Evolutionary conservation across 2,888 invertebrate species (phyloP), one percentile per base, ranked within the genome.

Genomic region (Xestia xanthographa): DNA sequence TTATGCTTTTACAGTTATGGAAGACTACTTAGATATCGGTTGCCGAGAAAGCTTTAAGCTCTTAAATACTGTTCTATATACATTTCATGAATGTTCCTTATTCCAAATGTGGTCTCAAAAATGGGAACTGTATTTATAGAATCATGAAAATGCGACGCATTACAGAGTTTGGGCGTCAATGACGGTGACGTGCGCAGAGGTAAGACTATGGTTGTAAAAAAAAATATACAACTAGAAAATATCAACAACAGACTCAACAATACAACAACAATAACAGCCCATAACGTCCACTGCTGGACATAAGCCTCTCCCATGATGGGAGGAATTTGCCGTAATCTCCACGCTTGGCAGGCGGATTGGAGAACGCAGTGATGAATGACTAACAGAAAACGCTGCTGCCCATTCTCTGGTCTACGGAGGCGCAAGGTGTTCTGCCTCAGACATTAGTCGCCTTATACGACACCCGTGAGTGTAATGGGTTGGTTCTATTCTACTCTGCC

Each of bases 1-100:
- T n/a, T 58, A 17, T 65, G 20, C 56, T 70, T 80, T 63, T 65
- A 67, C 48, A 71, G 56, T 69, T 63, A 63, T 38, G n/a, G 43
- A 2, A 56, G 56, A n/a, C 41, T 68, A 65, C 53, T 65, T 60
- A 66, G 29, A 67, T 14, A 62, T 11, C 20, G n/a, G n/a, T 50
- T 56, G 22, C 63, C 9, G 4, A 53, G 26, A 45, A 48, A 26
- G n/a, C 26, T 79, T 71, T 53, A 62, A 63, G 43, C 14, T 71
- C 29, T n/a, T 53, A 62, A 34, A 60, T 1, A 60, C 50, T 29
- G 26, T 43, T 50, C 48, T 22, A 43, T 17, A 17, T 26, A 34
- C 12, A 11, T 48, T 29, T 34, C 3, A 53, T 29, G 22, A 22
- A 53, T 41, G 41, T 29, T 20, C 9, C 38, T 22, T 38, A 41